Conservation (phyloP, 2,888 invertebrate genomes). For the Trisateles emortualis region DNA sequence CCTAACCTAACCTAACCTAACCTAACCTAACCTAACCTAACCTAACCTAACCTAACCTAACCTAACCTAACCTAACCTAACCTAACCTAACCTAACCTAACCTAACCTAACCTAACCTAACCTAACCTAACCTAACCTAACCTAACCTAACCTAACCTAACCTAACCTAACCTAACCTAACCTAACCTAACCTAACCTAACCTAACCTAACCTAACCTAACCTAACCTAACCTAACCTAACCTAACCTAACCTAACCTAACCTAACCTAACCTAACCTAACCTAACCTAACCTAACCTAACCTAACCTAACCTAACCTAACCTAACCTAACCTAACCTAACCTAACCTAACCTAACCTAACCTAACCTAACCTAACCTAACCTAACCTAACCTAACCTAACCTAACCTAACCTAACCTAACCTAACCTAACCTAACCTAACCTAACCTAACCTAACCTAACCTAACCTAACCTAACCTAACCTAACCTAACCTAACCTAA, state of each 20-base stretch:
- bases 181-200: constrained; percentile 18
- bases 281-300: constrained; percentile 25
- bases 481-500: constrained; percentile 27
- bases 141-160: constrained; percentile 2
- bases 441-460: constrained; percentile 27
- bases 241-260: constrained; percentile 20
- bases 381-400: constrained; percentile 33
- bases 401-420: constrained; percentile 32
- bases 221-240: constrained; percentile 22
- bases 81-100: constrained; percentile 5
- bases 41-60: constrained; percentile 5
- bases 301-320: constrained; percentile 33
- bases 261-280: constrained; percentile 25
- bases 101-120: constrained; percentile 5
- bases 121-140: constrained; percentile 5
- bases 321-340: constrained; percentile 38
- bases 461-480: constrained; percentile 15
- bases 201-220: constrained; percentile 22
- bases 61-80: constrained; percentile 5
- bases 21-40: constrained; percentile 5
- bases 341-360: constrained; percentile 27
- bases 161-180: constrained; percentile 8
- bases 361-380: constrained; percentile 27
- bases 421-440: constrained; percentile 35
- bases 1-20: constrained; percentile 5